These are phyloP conservation scores for Drosophila funebris DNA, from an alignment of 1,140 invertebrate species.

Conservation along the genomic window DNA sequence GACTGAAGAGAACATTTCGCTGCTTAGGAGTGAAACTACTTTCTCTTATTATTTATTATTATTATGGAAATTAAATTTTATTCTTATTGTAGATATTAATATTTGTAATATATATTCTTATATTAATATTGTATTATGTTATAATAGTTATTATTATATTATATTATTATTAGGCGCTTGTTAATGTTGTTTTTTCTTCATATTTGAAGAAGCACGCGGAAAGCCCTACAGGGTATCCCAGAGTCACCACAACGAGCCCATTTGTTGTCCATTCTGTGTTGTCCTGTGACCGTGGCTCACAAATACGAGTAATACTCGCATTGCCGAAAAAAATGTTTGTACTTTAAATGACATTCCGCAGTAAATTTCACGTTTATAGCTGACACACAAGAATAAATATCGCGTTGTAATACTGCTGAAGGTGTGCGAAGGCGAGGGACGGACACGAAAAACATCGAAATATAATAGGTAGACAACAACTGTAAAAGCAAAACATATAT, in stretches of 20 bases:
- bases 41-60: no score
- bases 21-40: no score
- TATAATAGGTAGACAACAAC: constrained; percentile 32
- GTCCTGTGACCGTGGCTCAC: constrained; percentile 3
- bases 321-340: constrained; percentile 57
- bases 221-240: constrained; percentile 10
- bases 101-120: no score
- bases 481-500: constrained; percentile 19
- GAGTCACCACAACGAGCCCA: neutral
- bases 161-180: neutral
- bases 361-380: constrained; percentile 83
- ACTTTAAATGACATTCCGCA: constrained; percentile 82
- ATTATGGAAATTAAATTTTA: no score
- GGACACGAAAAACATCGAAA: constrained; percentile 32
- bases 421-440: neutral
- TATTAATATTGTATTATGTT: no score
- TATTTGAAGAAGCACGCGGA: no score
- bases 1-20: no score
- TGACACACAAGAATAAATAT: constrained; percentile 80
- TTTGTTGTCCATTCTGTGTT: neutral
- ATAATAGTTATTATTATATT: no score
- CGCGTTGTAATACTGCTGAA: constrained; percentile 43
- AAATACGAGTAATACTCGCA: constrained; percentile 36
- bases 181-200: no score
- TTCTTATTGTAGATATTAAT: no score